phyloP scores from a whole-genome alignment of 2,888 invertebrate genomes.

The Sarcophaga rosellei region DNA sequence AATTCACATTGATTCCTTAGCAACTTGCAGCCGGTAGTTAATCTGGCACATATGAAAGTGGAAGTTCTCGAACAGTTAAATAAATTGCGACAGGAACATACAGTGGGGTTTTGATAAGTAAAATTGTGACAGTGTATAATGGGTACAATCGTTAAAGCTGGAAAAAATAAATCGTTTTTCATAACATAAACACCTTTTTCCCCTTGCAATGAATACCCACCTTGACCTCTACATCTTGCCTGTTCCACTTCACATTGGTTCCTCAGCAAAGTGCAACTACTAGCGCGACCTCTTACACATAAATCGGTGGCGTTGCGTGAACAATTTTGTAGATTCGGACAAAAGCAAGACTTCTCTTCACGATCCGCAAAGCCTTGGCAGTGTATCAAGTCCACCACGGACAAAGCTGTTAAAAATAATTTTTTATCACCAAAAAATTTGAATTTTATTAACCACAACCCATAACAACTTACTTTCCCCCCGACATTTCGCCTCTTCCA shows the following conservation, averaged over 20 bases:
- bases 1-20: slow-evolving; percentile 46
- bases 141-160: slow-evolving; percentile 7
- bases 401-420: slow-evolving; percentile 4
- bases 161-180: neutral
- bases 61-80: slow-evolving; percentile 37
- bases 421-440: no score
- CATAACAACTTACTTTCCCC: slow-evolving; percentile 23
- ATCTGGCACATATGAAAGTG: slow-evolving; percentile 1
- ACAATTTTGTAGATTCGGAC: slow-evolving; percentile 44
- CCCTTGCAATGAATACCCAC: neutral
- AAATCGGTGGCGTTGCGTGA: slow-evolving; percentile 6
- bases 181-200: no score
- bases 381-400: slow-evolving; percentile 2
- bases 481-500: slow-evolving; percentile 41
- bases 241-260: slow-evolving; percentile 49
- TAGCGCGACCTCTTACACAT: neutral
- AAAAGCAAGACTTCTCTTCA: slow-evolving; percentile 4
- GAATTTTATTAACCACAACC: neutral
- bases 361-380: slow-evolving; percentile 3
- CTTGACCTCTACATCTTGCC: slow-evolving; percentile 41
- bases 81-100: slow-evolving; percentile 40
- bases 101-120: neutral
- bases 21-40: slow-evolving; percentile 23
- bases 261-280: slow-evolving; percentile 26
- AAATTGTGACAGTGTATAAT: slow-evolving; percentile 24